Percentiles rank a stretch among this genome's conserved stretches.
Evolutionary conservation across 2,888 invertebrate genomes (phyloP).

Genomic region (Oligia fasciuncula): DNA sequence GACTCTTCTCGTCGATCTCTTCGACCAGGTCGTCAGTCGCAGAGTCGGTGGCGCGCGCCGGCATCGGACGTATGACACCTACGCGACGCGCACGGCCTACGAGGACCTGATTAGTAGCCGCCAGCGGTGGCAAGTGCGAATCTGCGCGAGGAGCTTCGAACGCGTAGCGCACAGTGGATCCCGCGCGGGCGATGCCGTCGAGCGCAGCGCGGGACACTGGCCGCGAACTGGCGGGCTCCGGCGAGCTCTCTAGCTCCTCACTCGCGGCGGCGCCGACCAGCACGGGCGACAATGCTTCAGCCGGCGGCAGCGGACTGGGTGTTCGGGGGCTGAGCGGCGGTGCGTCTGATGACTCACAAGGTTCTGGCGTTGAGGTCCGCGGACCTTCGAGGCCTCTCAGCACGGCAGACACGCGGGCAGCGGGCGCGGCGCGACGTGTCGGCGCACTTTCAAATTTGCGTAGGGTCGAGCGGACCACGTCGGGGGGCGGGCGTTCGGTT

Average conservation of each 20-base stretch:
- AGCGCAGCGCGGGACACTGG: constrained; percentile 90
- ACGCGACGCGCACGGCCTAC: constrained; percentile 85
- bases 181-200: constrained; percentile 92
- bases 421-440: constrained; percentile 88
- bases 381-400: constrained; percentile 79
- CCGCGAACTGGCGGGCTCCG: constrained; percentile 77
- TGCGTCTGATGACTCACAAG: constrained; percentile 67
- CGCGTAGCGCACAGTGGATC: constrained; percentile 91
- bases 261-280: constrained; percentile 80
- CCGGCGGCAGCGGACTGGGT: constrained; percentile 85
- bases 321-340: constrained; percentile 73
- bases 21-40: constrained; percentile 64
- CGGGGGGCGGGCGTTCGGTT: constrained; percentile 94
- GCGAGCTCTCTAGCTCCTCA: constrained; percentile 69
- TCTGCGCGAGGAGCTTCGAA: constrained; percentile 84
- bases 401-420: constrained; percentile 86
- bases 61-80: constrained; percentile 90
- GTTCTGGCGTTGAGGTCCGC: constrained; percentile 81
- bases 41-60: constrained; percentile 70
- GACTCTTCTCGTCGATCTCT: constrained; percentile 63
- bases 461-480: constrained; percentile 96
- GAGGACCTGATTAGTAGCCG: constrained; percentile 83
- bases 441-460: constrained; percentile 94
- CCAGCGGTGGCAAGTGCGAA: constrained; percentile 82
- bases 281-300: constrained; percentile 90